Percentiles rank a stretch among this genome's conserved stretches.
phyloP scores from a whole-genome alignment of 2,888 invertebrate species.

The Cephus pulcher region DNA sequence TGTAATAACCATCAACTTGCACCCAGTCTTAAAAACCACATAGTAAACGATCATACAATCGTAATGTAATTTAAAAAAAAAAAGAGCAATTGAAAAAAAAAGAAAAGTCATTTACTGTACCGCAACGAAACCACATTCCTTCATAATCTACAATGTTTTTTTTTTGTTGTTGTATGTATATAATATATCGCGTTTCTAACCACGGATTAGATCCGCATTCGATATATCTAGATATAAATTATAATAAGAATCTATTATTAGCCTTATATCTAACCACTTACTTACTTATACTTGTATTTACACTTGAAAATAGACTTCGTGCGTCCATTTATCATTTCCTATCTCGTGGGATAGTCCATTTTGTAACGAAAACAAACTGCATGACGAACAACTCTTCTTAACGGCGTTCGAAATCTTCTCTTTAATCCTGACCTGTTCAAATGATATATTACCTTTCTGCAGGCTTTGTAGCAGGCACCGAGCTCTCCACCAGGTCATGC shows the following conservation, averaged over 20 bases:
- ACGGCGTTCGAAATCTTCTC: neutral
- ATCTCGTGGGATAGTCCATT: slow-evolving; percentile 30
- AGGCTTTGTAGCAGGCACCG: slow-evolving; percentile 56
- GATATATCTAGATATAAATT: slow-evolving; percentile 53
- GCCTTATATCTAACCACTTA: slow-evolving; percentile 49
- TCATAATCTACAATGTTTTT: slow-evolving; percentile 47
- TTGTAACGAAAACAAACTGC: neutral
- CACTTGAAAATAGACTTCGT: slow-evolving; percentile 49
- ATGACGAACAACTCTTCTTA: neutral
- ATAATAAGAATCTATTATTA: slow-evolving; percentile 53
- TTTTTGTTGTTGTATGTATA: slow-evolving; percentile 12
- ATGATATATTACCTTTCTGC: slow-evolving; percentile 57
- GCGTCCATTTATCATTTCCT: slow-evolving; percentile 8
- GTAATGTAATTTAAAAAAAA: slow-evolving; percentile 13
- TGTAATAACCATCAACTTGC: slow-evolving; percentile 20
- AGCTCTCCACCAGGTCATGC: slow-evolving; percentile 63
- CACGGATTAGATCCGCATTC: slow-evolving; percentile 20
- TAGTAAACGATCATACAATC: slow-evolving; percentile 16
- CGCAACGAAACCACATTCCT: slow-evolving; percentile 38
- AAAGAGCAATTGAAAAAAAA: slow-evolving; percentile 16
- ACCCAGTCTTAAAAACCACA: slow-evolving; percentile 22
- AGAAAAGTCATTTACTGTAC: slow-evolving; percentile 10
- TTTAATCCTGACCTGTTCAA: slow-evolving; percentile 1
- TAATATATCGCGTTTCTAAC: slow-evolving; percentile 8
- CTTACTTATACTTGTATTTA: slow-evolving; percentile 48